Conservation (phyloP, 2,797 vertebrate species). For the Pangasius krempfi region DNA sequence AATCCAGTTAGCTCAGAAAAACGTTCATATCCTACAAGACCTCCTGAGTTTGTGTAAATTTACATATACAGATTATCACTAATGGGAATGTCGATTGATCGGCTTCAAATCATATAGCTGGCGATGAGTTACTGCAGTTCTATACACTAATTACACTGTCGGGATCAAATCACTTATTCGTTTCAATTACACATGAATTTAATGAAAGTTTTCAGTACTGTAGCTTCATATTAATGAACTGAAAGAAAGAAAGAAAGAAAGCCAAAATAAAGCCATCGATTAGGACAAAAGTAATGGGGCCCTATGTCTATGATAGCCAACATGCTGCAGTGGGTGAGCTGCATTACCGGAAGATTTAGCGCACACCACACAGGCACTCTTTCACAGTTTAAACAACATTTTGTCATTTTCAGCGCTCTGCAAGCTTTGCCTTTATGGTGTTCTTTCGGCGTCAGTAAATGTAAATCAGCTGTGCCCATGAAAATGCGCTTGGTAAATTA, state of each 20-base stretch:
- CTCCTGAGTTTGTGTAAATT: not conserved
- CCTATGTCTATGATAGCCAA: not conserved
- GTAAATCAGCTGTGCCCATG: not conserved
- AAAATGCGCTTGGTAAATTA: not conserved
- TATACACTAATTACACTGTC: not conserved
- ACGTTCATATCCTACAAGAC: not conserved
- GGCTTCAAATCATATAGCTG: not conserved
- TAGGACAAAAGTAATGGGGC: not conserved
- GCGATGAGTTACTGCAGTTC: not conserved
- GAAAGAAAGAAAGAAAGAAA: not conserved
- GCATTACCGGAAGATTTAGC: not conserved
- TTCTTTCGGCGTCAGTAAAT: not conserved
- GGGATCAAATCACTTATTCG: not conserved
- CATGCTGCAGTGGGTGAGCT: not conserved
- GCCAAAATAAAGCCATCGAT: not conserved
- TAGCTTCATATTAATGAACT: not conserved
- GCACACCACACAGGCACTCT: not conserved
- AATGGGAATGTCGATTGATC: not conserved
- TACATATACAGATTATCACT: not conserved
- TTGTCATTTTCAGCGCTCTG: not conserved
- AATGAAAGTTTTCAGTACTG: not conserved
- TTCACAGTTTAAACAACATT: not conserved
- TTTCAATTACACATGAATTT: not conserved
- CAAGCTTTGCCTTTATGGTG: not conserved
- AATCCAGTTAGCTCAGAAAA: not conserved